A percentile compares a stretch with the other conserved stretches of the same genome.
phyloP scores from a whole-genome alignment of 2,888 invertebrate genomes.

The Cephus nigrinus region DNA sequence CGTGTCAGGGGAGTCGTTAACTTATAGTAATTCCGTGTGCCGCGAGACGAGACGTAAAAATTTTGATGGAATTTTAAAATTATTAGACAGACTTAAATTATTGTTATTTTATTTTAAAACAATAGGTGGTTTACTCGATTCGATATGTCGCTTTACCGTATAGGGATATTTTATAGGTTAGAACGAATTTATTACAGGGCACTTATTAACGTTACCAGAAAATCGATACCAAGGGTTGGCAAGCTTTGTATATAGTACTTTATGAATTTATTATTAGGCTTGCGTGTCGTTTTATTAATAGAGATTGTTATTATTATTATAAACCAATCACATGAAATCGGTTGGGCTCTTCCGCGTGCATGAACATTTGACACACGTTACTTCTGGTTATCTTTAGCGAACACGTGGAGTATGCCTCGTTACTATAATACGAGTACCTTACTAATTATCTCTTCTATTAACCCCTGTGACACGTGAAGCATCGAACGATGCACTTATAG shows the following conservation, averaged over 20 bases:
- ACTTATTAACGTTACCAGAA: background rate
- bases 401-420: background rate
- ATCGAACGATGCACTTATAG: background rate
- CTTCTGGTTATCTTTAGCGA: background rate
- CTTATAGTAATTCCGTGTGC: slow-evolving; percentile 16
- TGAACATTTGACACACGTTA: background rate
- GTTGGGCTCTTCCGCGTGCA: background rate
- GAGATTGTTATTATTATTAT: background rate
- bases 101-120: background rate
- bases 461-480: background rate
- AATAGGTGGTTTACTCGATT: background rate
- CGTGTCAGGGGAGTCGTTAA: slow-evolving; percentile 45
- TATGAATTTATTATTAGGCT: background rate
- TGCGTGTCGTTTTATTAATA: background rate
- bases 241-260: background rate
- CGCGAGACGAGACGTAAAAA: background rate
- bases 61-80: background rate
- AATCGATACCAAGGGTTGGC: background rate
- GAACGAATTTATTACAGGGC: background rate
- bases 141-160: background rate
- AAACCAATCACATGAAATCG: background rate
- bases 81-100: background rate
- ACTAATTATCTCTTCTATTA: background rate
- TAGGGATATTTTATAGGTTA: background rate
- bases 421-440: background rate